A percentile compares a stretch with the other conserved stretches of the same genome.
These are phyloP conservation scores for Andrena dorsata DNA, from an alignment of 2,888 invertebrate genomes.

Conservation along the genomic window DNA sequence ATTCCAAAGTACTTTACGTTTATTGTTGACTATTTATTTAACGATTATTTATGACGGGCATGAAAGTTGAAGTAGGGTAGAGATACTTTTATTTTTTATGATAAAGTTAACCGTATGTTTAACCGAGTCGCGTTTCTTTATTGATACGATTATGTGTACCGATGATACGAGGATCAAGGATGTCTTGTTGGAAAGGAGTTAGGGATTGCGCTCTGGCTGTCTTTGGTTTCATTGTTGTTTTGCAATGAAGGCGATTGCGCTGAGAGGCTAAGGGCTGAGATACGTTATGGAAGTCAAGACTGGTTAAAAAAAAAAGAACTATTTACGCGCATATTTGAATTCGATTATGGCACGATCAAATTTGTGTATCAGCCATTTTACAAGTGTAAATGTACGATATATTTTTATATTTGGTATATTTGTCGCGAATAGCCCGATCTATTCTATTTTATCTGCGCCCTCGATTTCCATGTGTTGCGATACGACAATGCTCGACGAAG, in stretches of 20 bases:
- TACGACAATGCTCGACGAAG: not conserved
- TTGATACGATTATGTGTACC: conserved; percentile 5
- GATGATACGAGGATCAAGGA: conserved; percentile 14
- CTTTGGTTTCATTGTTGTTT: conserved; percentile 55
- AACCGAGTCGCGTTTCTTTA: conserved; percentile 11
- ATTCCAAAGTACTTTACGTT: conserved; percentile 36
- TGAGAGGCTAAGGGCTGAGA: conserved; percentile 30
- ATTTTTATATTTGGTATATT: conserved; percentile 67
- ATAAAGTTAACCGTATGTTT: conserved; percentile 27
- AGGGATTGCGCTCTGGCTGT: conserved; percentile 33
- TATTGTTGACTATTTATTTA: conserved; percentile 57
- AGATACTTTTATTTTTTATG: conserved; percentile 38
- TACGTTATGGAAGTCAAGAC: conserved; percentile 65
- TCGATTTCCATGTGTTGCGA: conserved; percentile 35
- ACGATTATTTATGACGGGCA: conserved; percentile 5
- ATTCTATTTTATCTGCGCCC: conserved; percentile 54
- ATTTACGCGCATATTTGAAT: conserved; percentile 49
- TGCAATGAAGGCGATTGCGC: conserved; percentile 42
- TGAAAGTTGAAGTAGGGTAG: conserved; percentile 19
- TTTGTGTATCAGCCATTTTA: conserved; percentile 65
- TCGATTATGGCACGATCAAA: conserved; percentile 51
- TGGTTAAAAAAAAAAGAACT: conserved; percentile 47
- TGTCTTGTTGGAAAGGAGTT: conserved; percentile 21
- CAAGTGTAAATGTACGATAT: conserved; percentile 58
- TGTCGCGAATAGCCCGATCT: conserved; percentile 45